A percentile compares a stretch with the other conserved stretches of the same genome.
These are phyloP conservation scores for Apogon hyalosoma DNA, from an alignment of 2,797 vertebrate species.

Conservation along the genomic window DNA sequence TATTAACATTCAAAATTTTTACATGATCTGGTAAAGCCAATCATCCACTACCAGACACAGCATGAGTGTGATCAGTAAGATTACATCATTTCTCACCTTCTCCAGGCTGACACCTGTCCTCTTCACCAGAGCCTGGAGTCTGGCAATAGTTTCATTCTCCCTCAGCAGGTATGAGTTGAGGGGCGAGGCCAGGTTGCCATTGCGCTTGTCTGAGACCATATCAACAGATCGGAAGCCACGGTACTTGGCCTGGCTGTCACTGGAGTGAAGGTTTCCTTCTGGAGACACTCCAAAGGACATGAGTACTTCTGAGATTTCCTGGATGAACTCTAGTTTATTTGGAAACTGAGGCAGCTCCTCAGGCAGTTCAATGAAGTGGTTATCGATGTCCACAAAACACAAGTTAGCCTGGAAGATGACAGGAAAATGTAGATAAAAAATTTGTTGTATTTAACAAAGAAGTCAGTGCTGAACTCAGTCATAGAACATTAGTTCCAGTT, in stretches of 20 bases:
- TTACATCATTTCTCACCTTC: conserved; percentile 84
- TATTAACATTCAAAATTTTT: not conserved
- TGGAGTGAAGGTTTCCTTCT: conserved; percentile 91
- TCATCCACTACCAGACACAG: not conserved
- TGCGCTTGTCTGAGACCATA: conserved; percentile 93
- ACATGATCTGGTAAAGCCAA: not conserved
- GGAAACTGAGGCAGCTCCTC: conserved; percentile 99
- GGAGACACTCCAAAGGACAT: conserved; percentile 92
- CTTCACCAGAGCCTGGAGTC: conserved; percentile 96
- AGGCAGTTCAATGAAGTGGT: conserved; percentile 97
- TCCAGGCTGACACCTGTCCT: conserved; percentile 97
- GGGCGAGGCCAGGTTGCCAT: conserved; percentile 94
- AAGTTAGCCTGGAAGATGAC: conserved; percentile 90
- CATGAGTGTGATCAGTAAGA: conserved; percentile 3
- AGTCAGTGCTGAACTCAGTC: no score
- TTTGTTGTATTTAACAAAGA: not conserved
- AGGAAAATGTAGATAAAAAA: not conserved
- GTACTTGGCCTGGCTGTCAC: conserved; percentile 89
- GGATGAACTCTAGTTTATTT: conserved; percentile 98
- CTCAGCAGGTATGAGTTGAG: conserved; percentile 93
- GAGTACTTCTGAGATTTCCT: conserved; percentile 97
- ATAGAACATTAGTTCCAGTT: no score
- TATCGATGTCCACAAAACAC: conserved; percentile 99
- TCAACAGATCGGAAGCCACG: conserved; percentile 88
- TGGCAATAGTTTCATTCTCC: conserved; percentile 96